Evolutionary conservation across 2,113 vertebrate species (phyloP).

Genomic region (Fulica atra): DNA sequence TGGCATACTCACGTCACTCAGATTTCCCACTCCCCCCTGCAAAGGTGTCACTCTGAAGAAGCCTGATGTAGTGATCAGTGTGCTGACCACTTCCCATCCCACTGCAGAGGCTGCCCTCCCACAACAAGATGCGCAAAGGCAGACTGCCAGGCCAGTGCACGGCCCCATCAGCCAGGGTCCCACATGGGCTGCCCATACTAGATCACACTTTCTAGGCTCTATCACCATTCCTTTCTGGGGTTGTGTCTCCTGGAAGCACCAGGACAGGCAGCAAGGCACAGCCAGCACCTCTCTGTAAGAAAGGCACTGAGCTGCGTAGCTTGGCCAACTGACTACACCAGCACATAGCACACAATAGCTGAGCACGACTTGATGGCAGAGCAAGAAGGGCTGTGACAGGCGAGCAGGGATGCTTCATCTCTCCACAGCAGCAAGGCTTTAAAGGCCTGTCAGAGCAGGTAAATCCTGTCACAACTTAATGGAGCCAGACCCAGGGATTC

Average conservation of each 20-base stretch:
- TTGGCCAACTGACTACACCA: neutral
- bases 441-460: slow-evolving; percentile 1
- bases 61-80: rapidly evolving
- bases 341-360: rapidly evolving
- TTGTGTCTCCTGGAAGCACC: neutral
- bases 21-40: neutral
- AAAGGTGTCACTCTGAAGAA: neutral
- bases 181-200: neutral
- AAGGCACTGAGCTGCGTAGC: neutral
- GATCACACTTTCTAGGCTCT: neutral
- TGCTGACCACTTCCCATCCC: neutral
- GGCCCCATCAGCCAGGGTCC: too few relatives aligned
- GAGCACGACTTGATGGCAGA: rapidly evolving
- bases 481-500: neutral
- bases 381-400: neutral
- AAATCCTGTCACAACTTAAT: neutral
- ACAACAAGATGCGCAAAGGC: neutral
- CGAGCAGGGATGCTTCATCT: neutral
- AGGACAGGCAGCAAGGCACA: neutral
- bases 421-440: neutral
- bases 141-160: rapidly evolving
- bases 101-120: neutral
- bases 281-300: neutral
- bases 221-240: too few relatives aligned
- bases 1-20: rapidly evolving